Conservation (phyloP, 2,113 vertebrate genomes). For the Xyrauchen texanus region DNA sequence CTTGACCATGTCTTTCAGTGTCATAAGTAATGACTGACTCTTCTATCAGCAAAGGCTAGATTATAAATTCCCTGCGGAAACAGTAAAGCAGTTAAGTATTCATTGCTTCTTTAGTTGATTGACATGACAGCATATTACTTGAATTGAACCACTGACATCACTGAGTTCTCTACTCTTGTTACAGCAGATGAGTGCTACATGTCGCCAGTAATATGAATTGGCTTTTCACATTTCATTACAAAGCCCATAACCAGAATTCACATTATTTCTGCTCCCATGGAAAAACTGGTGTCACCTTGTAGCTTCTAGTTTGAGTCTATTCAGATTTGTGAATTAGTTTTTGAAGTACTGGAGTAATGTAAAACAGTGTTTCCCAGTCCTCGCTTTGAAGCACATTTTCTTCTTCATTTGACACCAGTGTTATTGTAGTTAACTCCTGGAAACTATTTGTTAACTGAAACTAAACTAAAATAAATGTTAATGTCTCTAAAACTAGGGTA, state of each 20-base stretch:
- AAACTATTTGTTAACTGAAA: too few species aligned
- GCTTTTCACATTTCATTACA: constrained; percentile 34
- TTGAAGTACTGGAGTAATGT: neutral
- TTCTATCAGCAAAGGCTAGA: neutral
- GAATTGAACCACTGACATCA: constrained; percentile 26
- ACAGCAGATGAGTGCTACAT: constrained; percentile 1
- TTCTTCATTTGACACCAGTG: too few species aligned
- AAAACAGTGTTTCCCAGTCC: too few species aligned
- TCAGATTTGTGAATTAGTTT: constrained; percentile 24
- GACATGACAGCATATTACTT: constrained; percentile 36
- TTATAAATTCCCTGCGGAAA: constrained; percentile 5
- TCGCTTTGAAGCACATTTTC: too few species aligned
- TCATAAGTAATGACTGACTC: neutral
- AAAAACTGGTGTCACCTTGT: constrained; percentile 6
- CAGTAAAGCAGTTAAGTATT: neutral
- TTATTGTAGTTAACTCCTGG: too few species aligned
- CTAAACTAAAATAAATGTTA: too few species aligned
- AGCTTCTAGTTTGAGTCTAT: constrained; percentile 4
- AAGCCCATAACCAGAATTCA: constrained; percentile 19
- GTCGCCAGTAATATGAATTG: constrained; percentile 24
- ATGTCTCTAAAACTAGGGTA: too few species aligned
- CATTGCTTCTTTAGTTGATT: constrained; percentile 18
- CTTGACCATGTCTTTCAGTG: neutral
- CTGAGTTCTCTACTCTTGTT: constrained; percentile 14
- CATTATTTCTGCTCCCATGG: neutral